phyloP scores from a whole-genome alignment of 2,797 vertebrate species.

The Coreius guichenoti region DNA sequence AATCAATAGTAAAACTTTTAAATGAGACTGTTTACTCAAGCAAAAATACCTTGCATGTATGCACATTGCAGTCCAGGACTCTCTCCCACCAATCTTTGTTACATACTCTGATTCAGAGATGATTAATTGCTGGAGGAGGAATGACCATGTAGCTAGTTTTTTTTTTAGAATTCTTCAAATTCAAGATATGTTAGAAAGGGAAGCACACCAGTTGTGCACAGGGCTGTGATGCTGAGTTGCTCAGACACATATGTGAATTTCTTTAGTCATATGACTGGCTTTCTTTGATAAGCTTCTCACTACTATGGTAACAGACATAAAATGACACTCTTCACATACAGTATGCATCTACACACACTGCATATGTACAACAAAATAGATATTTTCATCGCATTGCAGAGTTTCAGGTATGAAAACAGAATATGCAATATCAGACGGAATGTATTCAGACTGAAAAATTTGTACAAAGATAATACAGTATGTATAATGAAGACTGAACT shows the following conservation, averaged over 20 bases:
- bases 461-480: no score
- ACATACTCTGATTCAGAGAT: background rate
- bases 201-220: background rate
- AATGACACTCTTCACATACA: background rate
- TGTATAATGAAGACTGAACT: no score
- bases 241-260: background rate
- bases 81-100: background rate
- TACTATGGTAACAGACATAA: background rate
- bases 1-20: background rate
- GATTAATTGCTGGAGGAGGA: background rate
- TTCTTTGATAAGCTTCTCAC: background rate
- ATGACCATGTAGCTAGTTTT: background rate
- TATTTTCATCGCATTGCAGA: no score
- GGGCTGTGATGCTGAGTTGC: background rate
- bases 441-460: no score
- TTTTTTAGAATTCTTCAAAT: background rate
- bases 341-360: background rate
- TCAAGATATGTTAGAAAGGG: background rate
- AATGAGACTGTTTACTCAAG: background rate
- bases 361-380: background rate
- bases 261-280: background rate
- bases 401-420: no score
- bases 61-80: background rate
- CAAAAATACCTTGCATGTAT: background rate
- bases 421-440: no score